These are phyloP conservation scores for Cepaea nemoralis DNA, from an alignment of 1,140 invertebrate genomes.

Conservation along the genomic window DNA sequence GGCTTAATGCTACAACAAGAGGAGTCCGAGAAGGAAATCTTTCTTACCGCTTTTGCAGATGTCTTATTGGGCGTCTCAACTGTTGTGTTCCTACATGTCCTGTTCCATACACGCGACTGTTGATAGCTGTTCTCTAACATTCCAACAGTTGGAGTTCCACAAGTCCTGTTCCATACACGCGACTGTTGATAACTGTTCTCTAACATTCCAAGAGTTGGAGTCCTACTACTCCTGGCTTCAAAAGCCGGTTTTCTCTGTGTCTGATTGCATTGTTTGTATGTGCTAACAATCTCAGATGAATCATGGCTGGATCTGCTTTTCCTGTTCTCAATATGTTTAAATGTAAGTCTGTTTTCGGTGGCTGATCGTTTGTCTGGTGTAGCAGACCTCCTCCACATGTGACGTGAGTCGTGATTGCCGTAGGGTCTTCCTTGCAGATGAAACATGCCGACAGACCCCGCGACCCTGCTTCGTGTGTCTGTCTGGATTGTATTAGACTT, in stretches of 20 bases:
- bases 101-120: not conserved
- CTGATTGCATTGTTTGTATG: not conserved
- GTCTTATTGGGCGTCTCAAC: not conserved
- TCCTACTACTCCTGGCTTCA: not conserved
- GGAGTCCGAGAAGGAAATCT: not conserved
- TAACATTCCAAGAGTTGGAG: not conserved
- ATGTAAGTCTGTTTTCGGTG: too few species aligned
- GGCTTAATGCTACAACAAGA: not conserved
- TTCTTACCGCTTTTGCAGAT: not conserved
- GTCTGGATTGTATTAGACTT: not conserved
- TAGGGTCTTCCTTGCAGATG: not conserved
- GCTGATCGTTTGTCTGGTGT: too few species aligned
- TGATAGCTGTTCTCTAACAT: too few species aligned
- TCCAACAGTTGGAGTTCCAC: not conserved
- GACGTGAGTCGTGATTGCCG: not conserved
- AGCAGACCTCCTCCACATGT: not conserved
- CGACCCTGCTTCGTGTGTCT: not conserved
- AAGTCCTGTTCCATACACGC: not conserved
- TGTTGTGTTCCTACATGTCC: not conserved
- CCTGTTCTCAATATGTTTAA: not conserved
- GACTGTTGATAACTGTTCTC: not conserved
- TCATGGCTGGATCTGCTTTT: not conserved
- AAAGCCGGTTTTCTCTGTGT: not conserved
- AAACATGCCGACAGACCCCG: not conserved
- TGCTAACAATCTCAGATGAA: not conserved